Conservation (phyloP, 1,140 invertebrate genomes). For the Chrysomallon squamiferum region DNA sequence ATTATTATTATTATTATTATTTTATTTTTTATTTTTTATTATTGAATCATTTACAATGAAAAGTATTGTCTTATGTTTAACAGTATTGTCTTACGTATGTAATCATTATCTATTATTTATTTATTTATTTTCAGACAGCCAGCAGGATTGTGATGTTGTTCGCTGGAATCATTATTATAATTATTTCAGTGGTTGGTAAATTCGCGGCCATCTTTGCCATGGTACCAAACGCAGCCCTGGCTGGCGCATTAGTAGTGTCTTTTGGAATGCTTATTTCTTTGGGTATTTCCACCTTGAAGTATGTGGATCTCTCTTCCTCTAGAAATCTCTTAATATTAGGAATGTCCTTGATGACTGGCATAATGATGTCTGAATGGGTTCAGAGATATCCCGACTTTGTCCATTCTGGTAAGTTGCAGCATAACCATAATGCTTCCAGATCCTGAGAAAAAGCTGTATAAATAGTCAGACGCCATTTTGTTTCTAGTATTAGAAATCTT, state of each 20-base stretch:
- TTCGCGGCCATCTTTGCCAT: constrained; percentile 78
- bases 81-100: too few relatives aligned
- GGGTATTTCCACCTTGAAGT: constrained; percentile 76
- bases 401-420: constrained; percentile 68
- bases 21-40: too few relatives aligned
- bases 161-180: constrained; percentile 78
- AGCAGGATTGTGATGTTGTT: constrained; percentile 67
- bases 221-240: constrained; percentile 68
- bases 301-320: constrained; percentile 82
- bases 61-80: too few relatives aligned
- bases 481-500: too few relatives aligned
- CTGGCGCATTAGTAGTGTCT: constrained; percentile 86
- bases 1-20: too few relatives aligned
- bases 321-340: constrained; percentile 85
- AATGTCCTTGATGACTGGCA: constrained; percentile 83
- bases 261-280: constrained; percentile 67
- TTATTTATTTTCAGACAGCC: constrained; percentile 32
- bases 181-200: constrained; percentile 74
- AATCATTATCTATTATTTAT: too few relatives aligned
- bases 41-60: too few relatives aligned
- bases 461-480: too few relatives aligned
- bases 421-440: neutral
- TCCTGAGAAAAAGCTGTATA: too few relatives aligned
- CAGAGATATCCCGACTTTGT: constrained; percentile 70
- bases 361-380: constrained; percentile 77